phyloP scores from a whole-genome alignment of 2,113 vertebrate genomes.

The Oriolus oriolus region DNA sequence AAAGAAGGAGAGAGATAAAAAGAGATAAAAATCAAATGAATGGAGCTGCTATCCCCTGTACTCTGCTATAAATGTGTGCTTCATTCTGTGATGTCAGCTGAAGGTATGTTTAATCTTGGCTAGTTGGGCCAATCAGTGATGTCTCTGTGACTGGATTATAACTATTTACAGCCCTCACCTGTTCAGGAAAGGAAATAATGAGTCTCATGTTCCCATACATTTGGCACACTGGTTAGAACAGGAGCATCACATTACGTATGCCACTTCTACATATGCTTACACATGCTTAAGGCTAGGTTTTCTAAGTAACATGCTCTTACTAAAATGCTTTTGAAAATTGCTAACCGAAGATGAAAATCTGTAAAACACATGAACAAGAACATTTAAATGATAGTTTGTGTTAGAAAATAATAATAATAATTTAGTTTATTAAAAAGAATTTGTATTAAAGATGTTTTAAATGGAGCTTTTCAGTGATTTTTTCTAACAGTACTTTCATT shows the following conservation, averaged over 20 bases:
- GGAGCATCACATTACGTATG: too few relatives aligned
- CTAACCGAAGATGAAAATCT: neutral
- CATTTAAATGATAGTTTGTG: neutral
- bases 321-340: neutral
- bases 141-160: neutral
- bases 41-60: neutral
- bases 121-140: neutral
- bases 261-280: neutral
- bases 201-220: neutral
- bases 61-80: neutral
- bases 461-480: neutral
- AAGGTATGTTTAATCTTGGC: neutral
- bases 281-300: neutral
- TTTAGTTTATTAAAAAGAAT: neutral
- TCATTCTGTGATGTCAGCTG: neutral
- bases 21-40: neutral
- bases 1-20: neutral
- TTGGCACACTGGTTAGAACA: neutral
- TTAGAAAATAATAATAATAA: neutral
- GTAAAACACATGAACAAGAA: neutral
- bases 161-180: neutral
- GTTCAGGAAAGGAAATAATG: rapidly evolving
- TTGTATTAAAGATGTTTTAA: neutral
- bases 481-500: neutral
- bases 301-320: neutral